Conservation (phyloP, 2,888 invertebrate species). For the Morinoia aosen region DNA sequence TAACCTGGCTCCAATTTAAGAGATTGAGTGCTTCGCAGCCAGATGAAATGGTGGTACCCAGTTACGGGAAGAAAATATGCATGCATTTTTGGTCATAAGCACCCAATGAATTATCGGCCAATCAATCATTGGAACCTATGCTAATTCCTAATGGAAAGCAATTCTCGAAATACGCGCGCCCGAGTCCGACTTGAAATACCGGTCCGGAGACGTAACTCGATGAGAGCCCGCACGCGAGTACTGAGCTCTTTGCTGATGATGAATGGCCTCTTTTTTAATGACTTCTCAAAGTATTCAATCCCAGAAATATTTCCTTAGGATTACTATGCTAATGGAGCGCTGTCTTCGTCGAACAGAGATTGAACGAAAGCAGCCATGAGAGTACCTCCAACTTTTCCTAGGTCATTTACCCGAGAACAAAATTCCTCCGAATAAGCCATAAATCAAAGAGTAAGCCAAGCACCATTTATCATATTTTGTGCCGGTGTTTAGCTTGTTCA, state of each 20-base stretch:
- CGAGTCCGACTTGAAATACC: conserved; percentile 1
- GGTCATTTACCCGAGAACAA: neutral
- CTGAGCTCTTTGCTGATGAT: conserved; percentile 40
- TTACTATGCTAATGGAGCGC: conserved; percentile 47
- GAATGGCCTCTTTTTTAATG: conserved; percentile 51
- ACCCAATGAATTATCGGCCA: conserved; percentile 45
- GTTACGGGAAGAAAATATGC: neutral
- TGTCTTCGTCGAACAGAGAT: conserved; percentile 24
- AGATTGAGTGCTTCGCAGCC: neutral
- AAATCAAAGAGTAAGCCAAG: neutral
- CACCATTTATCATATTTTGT: neutral
- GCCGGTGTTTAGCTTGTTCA: neutral
- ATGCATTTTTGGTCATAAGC: conserved; percentile 42
- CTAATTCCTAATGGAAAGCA: conserved; percentile 51
- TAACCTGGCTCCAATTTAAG: neutral
- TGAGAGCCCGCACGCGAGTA: conserved; percentile 14
- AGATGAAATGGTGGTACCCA: neutral
- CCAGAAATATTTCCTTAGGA: conserved; percentile 50
- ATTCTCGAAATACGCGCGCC: conserved; percentile 35
- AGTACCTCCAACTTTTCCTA: neutral
- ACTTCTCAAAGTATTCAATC: conserved; percentile 50
- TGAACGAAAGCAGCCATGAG: conserved; percentile 7
- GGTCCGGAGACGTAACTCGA: neutral
- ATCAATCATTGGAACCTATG: conserved; percentile 48
- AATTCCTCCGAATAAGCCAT: neutral